Percentiles rank a stretch among this genome's conserved stretches.
Conservation (phyloP, 2,113 vertebrate species). For the Oreotragus oreotragus region DNA sequence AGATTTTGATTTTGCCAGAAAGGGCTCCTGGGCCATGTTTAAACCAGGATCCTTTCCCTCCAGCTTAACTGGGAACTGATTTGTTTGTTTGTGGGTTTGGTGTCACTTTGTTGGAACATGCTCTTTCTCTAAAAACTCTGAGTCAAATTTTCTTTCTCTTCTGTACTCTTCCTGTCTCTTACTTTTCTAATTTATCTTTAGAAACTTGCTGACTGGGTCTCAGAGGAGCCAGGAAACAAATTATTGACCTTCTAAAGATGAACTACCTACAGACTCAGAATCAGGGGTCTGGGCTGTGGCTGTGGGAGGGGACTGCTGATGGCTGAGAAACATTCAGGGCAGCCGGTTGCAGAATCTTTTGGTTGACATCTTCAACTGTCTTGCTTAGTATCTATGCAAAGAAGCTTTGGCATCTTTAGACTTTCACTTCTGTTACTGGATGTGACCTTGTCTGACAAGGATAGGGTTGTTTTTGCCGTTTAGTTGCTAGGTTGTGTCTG, state of each 20-base stretch:
- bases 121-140: not conserved
- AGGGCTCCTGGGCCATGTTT: not conserved
- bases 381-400: not conserved
- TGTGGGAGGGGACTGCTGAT: accelerated
- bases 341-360: accelerated
- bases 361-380: not conserved
- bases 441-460: not conserved
- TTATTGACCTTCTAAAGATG: not conserved
- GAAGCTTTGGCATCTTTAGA: not conserved
- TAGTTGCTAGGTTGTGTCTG: not conserved
- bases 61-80: not conserved
- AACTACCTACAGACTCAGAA: not conserved
- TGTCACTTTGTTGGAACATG: not conserved
- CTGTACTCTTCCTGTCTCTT: not conserved
- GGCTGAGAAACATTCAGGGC: not conserved
- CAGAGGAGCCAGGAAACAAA: not conserved
- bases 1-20: not conserved
- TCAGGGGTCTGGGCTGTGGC: accelerated
- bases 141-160: not conserved
- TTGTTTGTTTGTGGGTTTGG: not conserved
- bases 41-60: not conserved
- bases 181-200: not conserved
- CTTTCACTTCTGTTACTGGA: not conserved
- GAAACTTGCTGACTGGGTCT: not conserved
- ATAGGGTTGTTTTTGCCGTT: not conserved